Evolutionary conservation across 2,113 vertebrate species (phyloP).

Genomic region (Smithornis capensis): DNA sequence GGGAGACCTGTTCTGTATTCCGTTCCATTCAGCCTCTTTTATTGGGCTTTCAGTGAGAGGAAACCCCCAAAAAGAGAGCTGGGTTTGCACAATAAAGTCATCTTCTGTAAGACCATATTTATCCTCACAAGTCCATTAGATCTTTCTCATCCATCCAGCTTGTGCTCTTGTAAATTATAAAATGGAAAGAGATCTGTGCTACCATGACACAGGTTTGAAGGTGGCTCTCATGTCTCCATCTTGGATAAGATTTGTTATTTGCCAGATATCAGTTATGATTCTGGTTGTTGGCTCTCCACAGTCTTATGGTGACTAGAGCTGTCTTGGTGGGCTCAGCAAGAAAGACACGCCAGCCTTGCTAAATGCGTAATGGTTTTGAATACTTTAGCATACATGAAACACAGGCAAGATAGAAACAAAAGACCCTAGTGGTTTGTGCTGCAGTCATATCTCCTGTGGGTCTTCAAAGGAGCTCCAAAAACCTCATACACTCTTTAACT

Average conservation of each 20-base stretch:
- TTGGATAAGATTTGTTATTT: not conserved
- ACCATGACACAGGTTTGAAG: not conserved
- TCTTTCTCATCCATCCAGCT: not conserved
- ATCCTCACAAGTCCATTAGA: not conserved
- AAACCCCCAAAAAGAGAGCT: not conserved
- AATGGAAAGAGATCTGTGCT: not conserved
- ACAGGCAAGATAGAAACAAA: not conserved
- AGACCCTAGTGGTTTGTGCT: not conserved
- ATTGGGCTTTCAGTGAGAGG: not conserved
- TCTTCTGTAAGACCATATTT: accelerated
- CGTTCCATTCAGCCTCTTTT: not conserved
- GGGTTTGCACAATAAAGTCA: accelerated
- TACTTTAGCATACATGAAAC: not conserved
- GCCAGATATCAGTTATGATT: not conserved
- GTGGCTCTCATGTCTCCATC: not conserved
- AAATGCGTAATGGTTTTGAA: not conserved
- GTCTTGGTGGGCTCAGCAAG: not conserved
- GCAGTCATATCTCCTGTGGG: not conserved
- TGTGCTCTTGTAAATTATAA: not conserved
- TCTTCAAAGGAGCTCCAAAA: not conserved
- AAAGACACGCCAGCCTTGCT: not conserved
- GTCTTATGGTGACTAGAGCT: not conserved
- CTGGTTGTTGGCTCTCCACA: not conserved
- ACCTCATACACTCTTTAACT: not conserved
- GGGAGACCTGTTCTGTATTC: not conserved